Percentiles rank a stretch among this genome's conserved stretches.
phyloP scores from a whole-genome alignment of 2,888 invertebrate genomes.

The Incurvaria masculella region DNA sequence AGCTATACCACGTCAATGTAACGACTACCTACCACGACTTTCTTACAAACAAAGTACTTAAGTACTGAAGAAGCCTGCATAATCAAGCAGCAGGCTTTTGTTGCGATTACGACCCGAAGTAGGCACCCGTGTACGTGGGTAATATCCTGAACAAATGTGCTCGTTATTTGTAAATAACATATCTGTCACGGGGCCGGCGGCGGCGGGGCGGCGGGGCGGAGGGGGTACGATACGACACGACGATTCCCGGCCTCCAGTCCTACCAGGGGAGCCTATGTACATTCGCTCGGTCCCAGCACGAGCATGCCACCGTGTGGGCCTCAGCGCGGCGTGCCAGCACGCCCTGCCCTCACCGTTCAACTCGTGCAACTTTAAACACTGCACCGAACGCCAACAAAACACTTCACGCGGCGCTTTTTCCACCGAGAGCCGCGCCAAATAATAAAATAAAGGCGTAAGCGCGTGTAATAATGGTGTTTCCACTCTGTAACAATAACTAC shows the following conservation, averaged over 20 bases:
- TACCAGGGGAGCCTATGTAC: no score
- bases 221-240: background rate
- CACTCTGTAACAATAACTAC: constrained; percentile 56
- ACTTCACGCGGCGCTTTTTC: background rate
- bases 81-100: no score
- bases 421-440: constrained; percentile 25
- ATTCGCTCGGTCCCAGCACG: no score
- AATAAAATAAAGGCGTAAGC: constrained; percentile 45
- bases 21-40: no score
- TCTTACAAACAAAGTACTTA: no score
- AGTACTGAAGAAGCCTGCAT: no score
- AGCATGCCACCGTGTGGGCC: background rate
- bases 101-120: no score
- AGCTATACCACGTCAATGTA: no score
- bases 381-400: background rate
- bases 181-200: background rate
- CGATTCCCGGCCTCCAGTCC: background rate
- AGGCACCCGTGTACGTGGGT: no score
- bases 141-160: background rate
- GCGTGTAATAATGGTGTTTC: constrained; percentile 55
- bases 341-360: background rate
- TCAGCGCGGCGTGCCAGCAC: background rate
- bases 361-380: background rate
- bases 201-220: background rate
- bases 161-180: background rate